Evolutionary conservation across 2,797 vertebrate genomes (phyloP).

Genomic region (Columba guinea): DNA sequence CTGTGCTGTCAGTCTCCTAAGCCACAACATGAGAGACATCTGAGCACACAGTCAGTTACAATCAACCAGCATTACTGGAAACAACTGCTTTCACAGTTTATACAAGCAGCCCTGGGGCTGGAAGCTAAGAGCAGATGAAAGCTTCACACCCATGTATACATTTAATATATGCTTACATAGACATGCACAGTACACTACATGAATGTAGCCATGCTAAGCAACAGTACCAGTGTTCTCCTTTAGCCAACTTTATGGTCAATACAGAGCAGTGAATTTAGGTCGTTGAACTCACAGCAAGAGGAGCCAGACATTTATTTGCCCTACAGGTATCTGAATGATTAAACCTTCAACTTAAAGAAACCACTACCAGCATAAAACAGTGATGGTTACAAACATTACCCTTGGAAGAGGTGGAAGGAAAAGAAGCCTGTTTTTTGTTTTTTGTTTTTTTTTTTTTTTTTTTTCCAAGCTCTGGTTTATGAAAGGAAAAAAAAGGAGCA

Average conservation of each 20-base stretch:
- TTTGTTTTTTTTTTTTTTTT: fast-evolving
- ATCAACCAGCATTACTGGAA: neutral
- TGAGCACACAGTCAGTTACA: neutral
- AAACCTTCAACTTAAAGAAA: neutral
- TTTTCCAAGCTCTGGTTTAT: neutral
- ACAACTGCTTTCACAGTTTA: neutral
- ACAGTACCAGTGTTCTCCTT: neutral
- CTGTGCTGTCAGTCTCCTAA: neutral
- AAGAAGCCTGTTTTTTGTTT: neutral
- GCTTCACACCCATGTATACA: neutral
- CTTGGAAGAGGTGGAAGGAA: neutral
- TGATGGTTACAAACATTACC: neutral
- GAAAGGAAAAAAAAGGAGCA: neutral
- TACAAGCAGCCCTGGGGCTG: neutral
- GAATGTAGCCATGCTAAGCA: neutral
- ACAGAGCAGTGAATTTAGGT: neutral
- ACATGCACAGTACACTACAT: neutral
- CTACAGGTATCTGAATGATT: neutral
- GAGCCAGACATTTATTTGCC: neutral
- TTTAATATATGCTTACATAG: neutral
- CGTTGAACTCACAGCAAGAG: neutral
- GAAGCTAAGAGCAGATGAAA: neutral
- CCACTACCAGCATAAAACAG: neutral
- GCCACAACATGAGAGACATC: fast-evolving
- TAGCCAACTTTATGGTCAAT: neutral